Evolutionary conservation across 1,140 invertebrate species (phyloP).

Genomic region (Coptotermes formosanus): DNA sequence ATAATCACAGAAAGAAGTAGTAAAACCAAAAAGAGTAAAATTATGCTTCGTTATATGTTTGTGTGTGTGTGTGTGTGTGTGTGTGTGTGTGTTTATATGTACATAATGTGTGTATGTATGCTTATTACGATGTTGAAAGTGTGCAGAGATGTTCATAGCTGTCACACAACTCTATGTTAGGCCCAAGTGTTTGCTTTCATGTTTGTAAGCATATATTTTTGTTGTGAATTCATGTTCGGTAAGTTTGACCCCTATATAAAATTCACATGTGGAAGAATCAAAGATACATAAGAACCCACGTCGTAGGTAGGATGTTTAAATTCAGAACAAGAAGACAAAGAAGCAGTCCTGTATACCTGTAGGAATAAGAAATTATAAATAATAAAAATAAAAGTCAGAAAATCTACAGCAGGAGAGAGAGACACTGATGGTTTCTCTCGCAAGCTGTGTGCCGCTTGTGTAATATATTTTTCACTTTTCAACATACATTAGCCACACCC

Average conservation of each 20-base stretch:
- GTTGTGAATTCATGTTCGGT: not conserved
- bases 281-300: not conserved
- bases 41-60: too few species aligned
- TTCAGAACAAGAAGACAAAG: not conserved
- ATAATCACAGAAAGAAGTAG: too few species aligned
- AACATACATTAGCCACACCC: not conserved
- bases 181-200: not conserved
- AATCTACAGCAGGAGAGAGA: not conserved
- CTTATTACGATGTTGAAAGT: too few species aligned
- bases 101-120: too few species aligned
- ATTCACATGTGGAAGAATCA: not conserved
- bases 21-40: too few species aligned
- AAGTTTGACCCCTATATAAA: not conserved
- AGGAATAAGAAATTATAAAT: not conserved
- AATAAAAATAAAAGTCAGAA: not conserved
- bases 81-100: too few species aligned
- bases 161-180: not conserved
- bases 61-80: too few species aligned
- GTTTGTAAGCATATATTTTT: not conserved
- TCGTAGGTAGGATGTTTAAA: constrained; percentile 1
- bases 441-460: not conserved
- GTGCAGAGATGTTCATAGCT: too few species aligned
- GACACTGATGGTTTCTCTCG: not conserved
- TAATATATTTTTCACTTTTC: constrained; percentile 18
- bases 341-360: not conserved